Conservation (phyloP, 37 sponge, comb jelly and placozoan genomes). For the Cladorhizidae sp. region DNA sequence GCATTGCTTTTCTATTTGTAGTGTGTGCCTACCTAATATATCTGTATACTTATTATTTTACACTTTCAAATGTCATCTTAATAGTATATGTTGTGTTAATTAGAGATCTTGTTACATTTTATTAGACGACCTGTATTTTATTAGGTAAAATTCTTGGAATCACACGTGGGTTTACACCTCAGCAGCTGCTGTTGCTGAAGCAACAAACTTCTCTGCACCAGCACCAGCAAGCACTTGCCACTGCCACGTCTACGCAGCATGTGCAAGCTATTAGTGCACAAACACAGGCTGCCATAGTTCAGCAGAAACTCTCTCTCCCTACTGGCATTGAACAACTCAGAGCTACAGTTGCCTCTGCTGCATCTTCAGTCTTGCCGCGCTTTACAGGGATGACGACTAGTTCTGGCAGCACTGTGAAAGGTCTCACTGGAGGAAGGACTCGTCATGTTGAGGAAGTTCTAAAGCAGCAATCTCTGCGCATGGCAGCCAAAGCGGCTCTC, state of each 20-base stretch:
- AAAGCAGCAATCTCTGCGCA: slow-evolving; percentile 63
- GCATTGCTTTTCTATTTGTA: too few relatives aligned
- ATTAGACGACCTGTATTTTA: too few relatives aligned
- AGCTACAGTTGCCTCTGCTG: slow-evolving; percentile 21
- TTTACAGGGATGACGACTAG: slow-evolving; percentile 9
- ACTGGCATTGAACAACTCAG: slow-evolving; percentile 53
- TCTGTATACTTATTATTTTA: too few relatives aligned
- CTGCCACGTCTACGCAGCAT: not conserved
- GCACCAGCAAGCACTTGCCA: slow-evolving; percentile 10
- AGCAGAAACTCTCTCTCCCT: slow-evolving; percentile 32
- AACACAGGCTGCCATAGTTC: slow-evolving; percentile 5
- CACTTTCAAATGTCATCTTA: too few relatives aligned
- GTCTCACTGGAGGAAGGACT: slow-evolving; percentile 21
- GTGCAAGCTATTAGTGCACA: not conserved
- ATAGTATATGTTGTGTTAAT: too few relatives aligned
- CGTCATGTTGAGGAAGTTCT: slow-evolving; percentile 68
- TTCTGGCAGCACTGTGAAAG: slow-evolving; percentile 8
- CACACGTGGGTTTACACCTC: slow-evolving; percentile 29
- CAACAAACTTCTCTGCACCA: slow-evolving; percentile 43
- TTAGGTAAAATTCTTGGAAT: slow-evolving; percentile 38
- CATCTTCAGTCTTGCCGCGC: slow-evolving; percentile 27
- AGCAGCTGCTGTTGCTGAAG: slow-evolving; percentile 50
- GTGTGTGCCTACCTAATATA: too few relatives aligned
- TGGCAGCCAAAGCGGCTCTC: slow-evolving; percentile 33
- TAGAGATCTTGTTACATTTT: too few relatives aligned